phyloP scores from a whole-genome alignment of 2,888 invertebrate genomes.

The Pollenia griseotomentosa region DNA sequence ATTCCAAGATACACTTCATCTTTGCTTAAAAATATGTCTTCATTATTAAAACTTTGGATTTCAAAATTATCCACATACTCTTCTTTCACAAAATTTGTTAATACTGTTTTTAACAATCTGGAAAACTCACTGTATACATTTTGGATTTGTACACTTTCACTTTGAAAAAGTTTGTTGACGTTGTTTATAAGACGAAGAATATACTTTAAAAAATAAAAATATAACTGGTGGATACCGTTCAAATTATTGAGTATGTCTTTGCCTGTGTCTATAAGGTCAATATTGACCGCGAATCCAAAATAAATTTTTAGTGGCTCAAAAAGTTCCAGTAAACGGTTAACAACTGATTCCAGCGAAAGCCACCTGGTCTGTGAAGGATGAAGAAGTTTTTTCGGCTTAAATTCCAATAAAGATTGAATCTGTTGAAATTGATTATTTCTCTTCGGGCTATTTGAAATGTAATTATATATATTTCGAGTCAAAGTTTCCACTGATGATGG shows the following conservation, averaged over 20 bases:
- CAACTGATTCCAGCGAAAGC: background rate
- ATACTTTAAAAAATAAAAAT: slow-evolving; percentile 23
- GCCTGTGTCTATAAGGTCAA: slow-evolving; percentile 8
- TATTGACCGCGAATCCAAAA: slow-evolving; percentile 34
- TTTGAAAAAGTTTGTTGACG: slow-evolving; percentile 25
- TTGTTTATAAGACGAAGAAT: background rate
- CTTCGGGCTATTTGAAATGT: background rate
- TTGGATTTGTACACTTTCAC: slow-evolving; percentile 13
- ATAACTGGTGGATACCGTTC: background rate
- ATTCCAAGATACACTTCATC: slow-evolving; percentile 16
- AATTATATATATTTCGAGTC: slow-evolving; percentile 9
- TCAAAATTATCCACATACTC: background rate
- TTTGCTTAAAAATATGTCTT: background rate
- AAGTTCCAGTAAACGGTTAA: slow-evolving; percentile 4
- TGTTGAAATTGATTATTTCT: slow-evolving; percentile 5
- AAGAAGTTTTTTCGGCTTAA: background rate
- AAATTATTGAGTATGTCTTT: slow-evolving; percentile 15
- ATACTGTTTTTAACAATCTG: slow-evolving; percentile 5
- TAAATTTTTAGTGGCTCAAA: slow-evolving; percentile 22
- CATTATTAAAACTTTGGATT: background rate
- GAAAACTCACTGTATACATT: background rate
- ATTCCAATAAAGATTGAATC: slow-evolving; percentile 2
- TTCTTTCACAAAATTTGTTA: slow-evolving; percentile 25
- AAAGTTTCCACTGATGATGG: slow-evolving; percentile 2
- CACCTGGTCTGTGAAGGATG: slow-evolving; percentile 15